Percentiles rank a stretch among this genome's conserved stretches.
phyloP scores from a whole-genome alignment of 2,113 vertebrate species.

The Osmerus eperlanus region DNA sequence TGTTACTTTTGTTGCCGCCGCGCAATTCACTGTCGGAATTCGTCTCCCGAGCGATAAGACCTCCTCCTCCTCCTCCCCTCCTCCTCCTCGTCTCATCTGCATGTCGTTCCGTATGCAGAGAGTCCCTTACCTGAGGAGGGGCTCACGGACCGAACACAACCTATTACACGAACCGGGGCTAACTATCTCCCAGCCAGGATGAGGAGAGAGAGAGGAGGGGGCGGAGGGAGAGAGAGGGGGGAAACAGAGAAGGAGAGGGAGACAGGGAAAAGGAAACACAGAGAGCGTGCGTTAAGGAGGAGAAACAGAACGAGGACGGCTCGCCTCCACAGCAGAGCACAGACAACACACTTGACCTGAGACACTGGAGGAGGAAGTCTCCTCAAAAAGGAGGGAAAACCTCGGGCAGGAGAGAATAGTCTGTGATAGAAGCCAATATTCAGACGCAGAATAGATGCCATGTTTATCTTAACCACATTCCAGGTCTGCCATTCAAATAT shows the following conservation, averaged over 20 bases:
- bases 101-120: constrained; percentile 72
- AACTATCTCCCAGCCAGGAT: constrained; percentile 62
- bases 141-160: constrained; percentile 66
- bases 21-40: constrained; percentile 70
- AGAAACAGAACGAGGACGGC: not conserved
- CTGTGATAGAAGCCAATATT: too few species aligned
- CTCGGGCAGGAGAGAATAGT: too few species aligned
- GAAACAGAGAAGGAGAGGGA: constrained; percentile 31
- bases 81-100: constrained; percentile 61
- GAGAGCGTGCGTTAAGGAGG: not conserved
- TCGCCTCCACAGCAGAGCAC: too few species aligned
- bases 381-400: too few species aligned
- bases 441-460: too few species aligned
- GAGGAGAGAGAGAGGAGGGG: not conserved
- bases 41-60: constrained; percentile 63
- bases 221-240: too few species aligned
- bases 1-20: constrained; percentile 81
- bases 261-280: constrained; percentile 40
- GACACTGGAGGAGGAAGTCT: too few species aligned
- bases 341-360: too few species aligned
- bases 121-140: constrained; percentile 68
- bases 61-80: constrained; percentile 25
- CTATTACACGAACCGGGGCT: constrained; percentile 64
- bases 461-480: too few species aligned
- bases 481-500: too few species aligned